These are phyloP conservation scores for Zootoca vivipara DNA, from an alignment of 2,113 vertebrate genomes.

Conservation along the genomic window DNA sequence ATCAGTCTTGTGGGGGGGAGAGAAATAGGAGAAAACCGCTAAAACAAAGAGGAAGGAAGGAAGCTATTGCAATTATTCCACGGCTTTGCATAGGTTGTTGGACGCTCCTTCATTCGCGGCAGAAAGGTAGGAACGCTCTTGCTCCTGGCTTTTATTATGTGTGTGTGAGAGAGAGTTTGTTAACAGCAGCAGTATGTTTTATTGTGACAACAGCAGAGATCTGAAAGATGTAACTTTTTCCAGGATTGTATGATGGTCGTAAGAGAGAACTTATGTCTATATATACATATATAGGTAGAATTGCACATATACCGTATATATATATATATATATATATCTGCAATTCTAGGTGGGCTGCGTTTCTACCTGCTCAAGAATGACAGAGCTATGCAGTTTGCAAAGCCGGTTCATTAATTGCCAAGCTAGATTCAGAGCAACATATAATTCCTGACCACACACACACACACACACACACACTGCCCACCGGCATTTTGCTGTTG, in stretches of 20 bases:
- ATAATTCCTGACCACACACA: not conserved
- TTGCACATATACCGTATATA: not conserved
- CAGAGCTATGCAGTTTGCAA: conserved; percentile 18
- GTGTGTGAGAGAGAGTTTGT: not conserved
- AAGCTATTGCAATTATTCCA: conserved; percentile 49
- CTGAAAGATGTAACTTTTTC: conserved; percentile 59
- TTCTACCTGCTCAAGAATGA: conserved; percentile 3
- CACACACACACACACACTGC: not conserved
- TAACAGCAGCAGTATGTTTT: conserved; percentile 26
- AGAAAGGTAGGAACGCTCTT: conserved; percentile 76
- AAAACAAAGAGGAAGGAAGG: not conserved
- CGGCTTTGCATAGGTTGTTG: conserved; percentile 66
- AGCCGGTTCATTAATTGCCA: not conserved
- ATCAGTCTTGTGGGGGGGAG: conserved; percentile 38
- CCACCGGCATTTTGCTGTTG: conserved; percentile 24
- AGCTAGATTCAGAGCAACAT: not conserved
- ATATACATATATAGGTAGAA: not conserved
- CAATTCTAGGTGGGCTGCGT: not conserved
- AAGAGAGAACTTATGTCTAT: not conserved
- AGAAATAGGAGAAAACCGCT: not conserved
- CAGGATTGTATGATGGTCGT: not conserved
- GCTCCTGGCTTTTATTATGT: conserved; percentile 23
- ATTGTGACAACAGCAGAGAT: conserved; percentile 44
- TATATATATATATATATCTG: not conserved
- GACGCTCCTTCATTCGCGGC: conserved; percentile 67